These are phyloP conservation scores for Melieria picta DNA, from an alignment of 2,888 invertebrate species.

Conservation along the genomic window DNA sequence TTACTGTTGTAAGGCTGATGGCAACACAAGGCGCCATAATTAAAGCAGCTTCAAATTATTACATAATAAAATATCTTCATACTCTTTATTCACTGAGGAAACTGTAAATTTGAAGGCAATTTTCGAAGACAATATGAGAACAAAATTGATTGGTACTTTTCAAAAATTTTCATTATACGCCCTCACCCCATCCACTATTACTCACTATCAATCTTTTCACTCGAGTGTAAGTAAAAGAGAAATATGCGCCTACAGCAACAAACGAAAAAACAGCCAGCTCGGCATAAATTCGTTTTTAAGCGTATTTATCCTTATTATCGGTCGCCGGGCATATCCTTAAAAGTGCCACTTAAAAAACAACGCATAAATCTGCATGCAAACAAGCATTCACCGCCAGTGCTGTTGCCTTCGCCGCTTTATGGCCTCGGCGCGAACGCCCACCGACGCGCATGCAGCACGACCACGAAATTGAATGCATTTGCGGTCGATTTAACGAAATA, in stretches of 20 bases:
- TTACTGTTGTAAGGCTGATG: too few species aligned
- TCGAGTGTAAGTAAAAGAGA: background rate
- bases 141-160: too few species aligned
- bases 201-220: too few species aligned
- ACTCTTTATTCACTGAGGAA: too few species aligned
- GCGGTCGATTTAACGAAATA: conserved; percentile 26
- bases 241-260: background rate
- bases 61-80: too few species aligned
- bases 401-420: background rate
- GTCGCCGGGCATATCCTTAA: conserved; percentile 16
- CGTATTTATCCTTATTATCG: conserved; percentile 17
- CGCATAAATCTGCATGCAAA: background rate
- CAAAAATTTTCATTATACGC: too few species aligned
- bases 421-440: background rate
- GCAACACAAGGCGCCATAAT: too few species aligned
- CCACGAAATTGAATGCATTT: conserved; percentile 23
- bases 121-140: too few species aligned
- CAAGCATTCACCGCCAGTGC: background rate
- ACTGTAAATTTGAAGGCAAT: too few species aligned
- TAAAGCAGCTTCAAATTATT: too few species aligned
- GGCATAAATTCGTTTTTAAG: background rate
- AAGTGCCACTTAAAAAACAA: conserved; percentile 3
- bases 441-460: background rate
- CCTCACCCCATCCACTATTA: too few species aligned
- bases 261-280: background rate